These are phyloP conservation scores for Riptortus pedestris DNA, from an alignment of 1,140 invertebrate genomes.

Conservation along the genomic window DNA sequence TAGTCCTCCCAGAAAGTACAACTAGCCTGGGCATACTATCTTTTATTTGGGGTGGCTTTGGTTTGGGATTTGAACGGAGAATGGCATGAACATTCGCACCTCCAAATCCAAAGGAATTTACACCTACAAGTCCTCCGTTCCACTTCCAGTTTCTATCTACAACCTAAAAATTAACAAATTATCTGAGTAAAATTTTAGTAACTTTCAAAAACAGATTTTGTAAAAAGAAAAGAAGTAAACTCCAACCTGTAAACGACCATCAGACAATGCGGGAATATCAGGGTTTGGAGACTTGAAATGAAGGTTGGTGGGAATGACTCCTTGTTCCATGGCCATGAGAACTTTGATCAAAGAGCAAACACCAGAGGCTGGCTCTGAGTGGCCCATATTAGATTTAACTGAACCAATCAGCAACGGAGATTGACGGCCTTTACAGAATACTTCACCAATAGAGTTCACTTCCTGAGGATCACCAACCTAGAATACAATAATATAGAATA, in stretches of 20 bases:
- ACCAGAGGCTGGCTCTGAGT: slow-evolving; percentile 88
- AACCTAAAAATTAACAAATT: slow-evolving; percentile 44
- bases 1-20: slow-evolving; percentile 70
- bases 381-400: slow-evolving; percentile 96
- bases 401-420: slow-evolving; percentile 82
- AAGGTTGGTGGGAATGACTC: slow-evolving; percentile 78
- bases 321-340: slow-evolving; percentile 80
- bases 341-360: slow-evolving; percentile 81
- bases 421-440: slow-evolving; percentile 78
- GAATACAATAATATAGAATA: slow-evolving; percentile 1
- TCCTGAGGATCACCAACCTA: slow-evolving; percentile 86
- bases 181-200: neutral
- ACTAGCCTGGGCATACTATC: slow-evolving; percentile 56
- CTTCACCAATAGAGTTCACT: slow-evolving; percentile 80
- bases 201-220: neutral
- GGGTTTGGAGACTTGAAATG: slow-evolving; percentile 79
- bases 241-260: slow-evolving; percentile 67
- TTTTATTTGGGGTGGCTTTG: slow-evolving; percentile 42
- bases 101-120: slow-evolving; percentile 97
- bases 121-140: slow-evolving; percentile 71
- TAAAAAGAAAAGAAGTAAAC: slow-evolving; percentile 1
- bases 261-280: slow-evolving; percentile 74
- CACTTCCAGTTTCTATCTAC: slow-evolving; percentile 67
- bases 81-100: slow-evolving; percentile 91
- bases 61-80: slow-evolving; percentile 65